phyloP scores from a whole-genome alignment of 2,113 vertebrate species.

The Carlito syrichta region DNA sequence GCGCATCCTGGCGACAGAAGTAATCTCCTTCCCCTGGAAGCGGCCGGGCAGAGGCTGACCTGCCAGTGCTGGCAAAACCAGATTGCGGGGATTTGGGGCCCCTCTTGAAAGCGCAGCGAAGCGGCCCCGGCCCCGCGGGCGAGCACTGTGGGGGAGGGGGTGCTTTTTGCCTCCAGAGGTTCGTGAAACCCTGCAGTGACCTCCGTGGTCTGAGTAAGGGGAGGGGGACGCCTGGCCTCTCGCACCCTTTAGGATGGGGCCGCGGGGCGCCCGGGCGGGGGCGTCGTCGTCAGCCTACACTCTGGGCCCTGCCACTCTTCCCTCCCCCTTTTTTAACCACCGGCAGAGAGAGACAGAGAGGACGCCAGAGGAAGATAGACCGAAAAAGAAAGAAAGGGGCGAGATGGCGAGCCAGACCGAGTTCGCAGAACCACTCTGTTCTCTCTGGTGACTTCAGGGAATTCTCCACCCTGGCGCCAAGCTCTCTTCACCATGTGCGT shows the following conservation, averaged over 20 bases:
- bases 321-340: neutral
- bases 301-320: neutral
- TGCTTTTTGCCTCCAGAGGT: neutral
- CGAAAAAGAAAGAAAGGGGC: slow-evolving; percentile 33
- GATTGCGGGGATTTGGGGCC: neutral
- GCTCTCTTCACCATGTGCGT: slow-evolving; percentile 84
- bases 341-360: neutral
- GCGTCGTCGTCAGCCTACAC: neutral
- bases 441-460: slow-evolving; percentile 78
- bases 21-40: neutral
- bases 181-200: neutral
- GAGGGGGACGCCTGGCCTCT: neutral
- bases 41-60: neutral
- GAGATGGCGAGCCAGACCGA: slow-evolving; percentile 37
- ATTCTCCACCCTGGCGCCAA: slow-evolving; percentile 83
- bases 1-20: neutral
- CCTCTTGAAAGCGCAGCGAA: neutral
- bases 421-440: slow-evolving; percentile 71
- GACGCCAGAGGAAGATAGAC: neutral
- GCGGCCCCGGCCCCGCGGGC: neutral
- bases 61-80: neutral
- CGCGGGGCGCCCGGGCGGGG: neutral
- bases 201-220: neutral
- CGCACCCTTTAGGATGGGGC: neutral
- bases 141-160: neutral